Evolutionary conservation across 2,113 vertebrate species (phyloP).

Genomic region (Lota lota): DNA sequence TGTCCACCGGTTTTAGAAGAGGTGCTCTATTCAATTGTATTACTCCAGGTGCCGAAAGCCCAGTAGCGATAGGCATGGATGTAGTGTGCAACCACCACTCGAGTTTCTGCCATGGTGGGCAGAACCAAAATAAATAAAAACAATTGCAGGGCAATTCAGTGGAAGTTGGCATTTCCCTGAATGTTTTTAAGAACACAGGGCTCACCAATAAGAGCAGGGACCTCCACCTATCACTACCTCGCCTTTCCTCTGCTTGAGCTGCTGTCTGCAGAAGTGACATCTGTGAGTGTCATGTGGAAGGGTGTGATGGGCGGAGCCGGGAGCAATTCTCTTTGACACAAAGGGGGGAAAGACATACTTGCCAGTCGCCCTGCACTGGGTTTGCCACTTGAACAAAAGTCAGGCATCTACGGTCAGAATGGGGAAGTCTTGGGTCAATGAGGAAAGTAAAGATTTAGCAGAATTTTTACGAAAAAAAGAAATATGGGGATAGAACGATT

Average conservation of each 20-base stretch:
- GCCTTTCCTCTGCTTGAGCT: conserved; percentile 17
- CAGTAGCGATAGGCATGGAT: not conserved
- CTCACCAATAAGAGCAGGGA: conserved; percentile 41
- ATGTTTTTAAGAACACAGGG: conserved; percentile 24
- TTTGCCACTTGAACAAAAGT: conserved; percentile 71
- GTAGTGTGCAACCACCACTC: conserved; percentile 23
- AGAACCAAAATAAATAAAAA: conserved; percentile 1
- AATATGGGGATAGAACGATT: conserved; percentile 24
- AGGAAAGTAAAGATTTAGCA: conserved; percentile 46
- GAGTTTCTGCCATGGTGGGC: conserved; percentile 17
- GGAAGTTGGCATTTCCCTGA: conserved; percentile 28
- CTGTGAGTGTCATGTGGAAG: conserved; percentile 31
- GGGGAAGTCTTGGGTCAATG: conserved; percentile 67
- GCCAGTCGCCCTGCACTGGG: conserved; percentile 62
- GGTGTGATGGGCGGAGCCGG: conserved; percentile 55
- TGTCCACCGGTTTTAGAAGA: conserved; percentile 11
- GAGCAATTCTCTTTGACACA: conserved; percentile 61
- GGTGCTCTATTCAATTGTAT: conserved; percentile 19
- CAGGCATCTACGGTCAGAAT: conserved; percentile 71
- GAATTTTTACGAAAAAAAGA: conserved; percentile 35
- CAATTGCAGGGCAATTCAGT: conserved; percentile 24
- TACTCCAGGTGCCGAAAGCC: conserved; percentile 12
- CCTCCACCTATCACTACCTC: conserved; percentile 46
- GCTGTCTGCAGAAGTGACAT: conserved; percentile 2
- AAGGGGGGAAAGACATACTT: conserved; percentile 66